Conservation (phyloP, 2,797 vertebrate species). For the Coracias cyanogaster region DNA sequence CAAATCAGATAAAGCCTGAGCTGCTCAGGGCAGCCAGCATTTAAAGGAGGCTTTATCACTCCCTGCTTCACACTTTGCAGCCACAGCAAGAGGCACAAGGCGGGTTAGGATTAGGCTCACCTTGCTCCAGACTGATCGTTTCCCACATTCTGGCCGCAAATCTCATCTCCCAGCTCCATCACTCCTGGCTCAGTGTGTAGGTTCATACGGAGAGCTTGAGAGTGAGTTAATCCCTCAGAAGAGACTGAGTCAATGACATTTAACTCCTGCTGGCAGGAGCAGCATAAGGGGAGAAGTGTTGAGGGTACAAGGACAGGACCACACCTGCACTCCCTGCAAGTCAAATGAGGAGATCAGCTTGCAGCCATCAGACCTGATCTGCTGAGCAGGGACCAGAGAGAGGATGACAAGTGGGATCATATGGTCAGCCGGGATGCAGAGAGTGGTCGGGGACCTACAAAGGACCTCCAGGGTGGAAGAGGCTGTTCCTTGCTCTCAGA, state of each 20-base stretch:
- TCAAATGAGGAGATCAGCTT: background rate
- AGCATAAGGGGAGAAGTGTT: background rate
- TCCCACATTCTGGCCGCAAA: background rate
- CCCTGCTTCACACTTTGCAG: background rate
- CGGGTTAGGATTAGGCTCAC: background rate
- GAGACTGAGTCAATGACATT: background rate
- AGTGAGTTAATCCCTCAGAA: background rate
- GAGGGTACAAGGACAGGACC: background rate
- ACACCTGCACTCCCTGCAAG: background rate
- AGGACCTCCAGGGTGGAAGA: background rate
- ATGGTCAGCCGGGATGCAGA: background rate
- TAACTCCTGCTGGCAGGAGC: background rate
- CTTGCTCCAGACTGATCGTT: background rate
- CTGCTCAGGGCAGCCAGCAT: background rate
- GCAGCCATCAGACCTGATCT: background rate
- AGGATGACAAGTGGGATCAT: background rate
- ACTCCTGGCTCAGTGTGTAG: background rate
- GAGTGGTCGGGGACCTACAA: background rate
- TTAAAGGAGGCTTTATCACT: background rate
- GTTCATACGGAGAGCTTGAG: background rate
- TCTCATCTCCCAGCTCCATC: background rate
- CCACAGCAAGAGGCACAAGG: background rate
- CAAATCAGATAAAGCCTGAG: background rate
- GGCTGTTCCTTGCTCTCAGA: background rate
- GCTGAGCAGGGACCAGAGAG: background rate